These are phyloP conservation scores for Drosophila varians DNA, from an alignment of 1,140 invertebrate genomes.

Conservation along the genomic window DNA sequence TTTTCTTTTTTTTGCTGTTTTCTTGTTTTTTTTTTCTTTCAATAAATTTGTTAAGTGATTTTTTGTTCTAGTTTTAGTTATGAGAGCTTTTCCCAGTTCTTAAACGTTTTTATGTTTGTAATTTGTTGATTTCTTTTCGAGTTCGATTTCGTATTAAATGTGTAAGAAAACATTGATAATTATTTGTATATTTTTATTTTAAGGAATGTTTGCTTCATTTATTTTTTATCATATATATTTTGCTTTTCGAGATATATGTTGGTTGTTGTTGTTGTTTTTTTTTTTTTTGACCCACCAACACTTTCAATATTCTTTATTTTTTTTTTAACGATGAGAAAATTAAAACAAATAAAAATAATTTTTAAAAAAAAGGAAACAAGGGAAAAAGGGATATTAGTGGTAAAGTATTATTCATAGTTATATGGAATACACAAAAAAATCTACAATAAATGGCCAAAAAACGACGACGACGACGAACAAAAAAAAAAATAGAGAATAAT, in stretches of 20 bases:
- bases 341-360: slow-evolving; percentile 11
- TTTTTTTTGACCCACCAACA: background rate
- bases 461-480: too few relatives aligned
- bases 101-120: slow-evolving; percentile 23
- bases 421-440: slow-evolving; percentile 66
- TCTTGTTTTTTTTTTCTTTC: slow-evolving; percentile 42
- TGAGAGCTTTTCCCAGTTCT: slow-evolving; percentile 23
- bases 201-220: slow-evolving; percentile 44
- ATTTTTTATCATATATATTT: slow-evolving; percentile 22
- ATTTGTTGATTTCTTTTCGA: slow-evolving; percentile 19
- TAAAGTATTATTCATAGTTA: slow-evolving; percentile 36
- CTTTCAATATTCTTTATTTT: too few relatives aligned
- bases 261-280: background rate
- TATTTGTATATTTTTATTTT: slow-evolving; percentile 38
- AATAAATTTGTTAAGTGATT: slow-evolving; percentile 64
- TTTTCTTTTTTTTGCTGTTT: slow-evolving; percentile 18
- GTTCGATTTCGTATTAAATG: slow-evolving; percentile 51
- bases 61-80: slow-evolving; percentile 42
- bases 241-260: slow-evolving; percentile 12
- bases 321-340: slow-evolving; percentile 20
- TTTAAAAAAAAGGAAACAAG: slow-evolving; percentile 18
- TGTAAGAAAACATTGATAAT: slow-evolving; percentile 61
- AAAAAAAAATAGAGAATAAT: slow-evolving; percentile 13
- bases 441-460: slow-evolving; percentile 65
- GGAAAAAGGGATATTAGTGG: slow-evolving; percentile 17